Percentiles rank a stretch among this genome's conserved stretches.
Conservation (phyloP, 1,140 invertebrate genomes). For the Drosophila funebris region DNA sequence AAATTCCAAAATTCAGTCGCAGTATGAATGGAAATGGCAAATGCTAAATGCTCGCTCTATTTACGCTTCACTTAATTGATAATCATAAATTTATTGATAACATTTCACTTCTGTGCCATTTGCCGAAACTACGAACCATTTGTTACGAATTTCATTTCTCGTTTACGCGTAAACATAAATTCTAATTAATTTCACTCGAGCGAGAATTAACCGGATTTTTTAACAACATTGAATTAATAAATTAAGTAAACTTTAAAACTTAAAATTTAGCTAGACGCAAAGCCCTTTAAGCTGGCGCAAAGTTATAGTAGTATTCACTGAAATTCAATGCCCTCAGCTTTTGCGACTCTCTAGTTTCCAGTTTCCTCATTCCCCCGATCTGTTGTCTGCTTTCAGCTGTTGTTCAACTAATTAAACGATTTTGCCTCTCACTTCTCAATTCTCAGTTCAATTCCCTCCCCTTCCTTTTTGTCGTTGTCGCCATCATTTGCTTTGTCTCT, state of each 20-base stretch:
- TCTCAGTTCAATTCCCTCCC: neutral
- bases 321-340: neutral
- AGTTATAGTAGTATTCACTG: neutral
- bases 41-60: conserved; percentile 26
- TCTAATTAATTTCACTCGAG: conserved; percentile 11
- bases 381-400: conserved; percentile 19
- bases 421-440: conserved; percentile 10
- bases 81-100: conserved; percentile 67
- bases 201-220: neutral
- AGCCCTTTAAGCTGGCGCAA: neutral
- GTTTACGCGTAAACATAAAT: neutral
- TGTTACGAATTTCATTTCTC: conserved; percentile 11
- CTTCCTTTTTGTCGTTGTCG: conserved; percentile 7
- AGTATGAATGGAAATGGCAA: conserved; percentile 10
- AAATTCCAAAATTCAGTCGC: conserved; percentile 24
- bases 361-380: neutral
- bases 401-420: conserved; percentile 56
- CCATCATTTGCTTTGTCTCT: conserved; percentile 15
- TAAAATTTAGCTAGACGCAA: neutral
- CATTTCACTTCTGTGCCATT: conserved; percentile 44
- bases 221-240: neutral
- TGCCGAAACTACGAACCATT: conserved; percentile 20
- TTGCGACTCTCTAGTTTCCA: neutral
- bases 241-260: conserved; percentile 1
- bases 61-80: conserved; percentile 68